Conservation (phyloP, 2,888 invertebrate genomes). For the Alviniconcha strummeri region DNA sequence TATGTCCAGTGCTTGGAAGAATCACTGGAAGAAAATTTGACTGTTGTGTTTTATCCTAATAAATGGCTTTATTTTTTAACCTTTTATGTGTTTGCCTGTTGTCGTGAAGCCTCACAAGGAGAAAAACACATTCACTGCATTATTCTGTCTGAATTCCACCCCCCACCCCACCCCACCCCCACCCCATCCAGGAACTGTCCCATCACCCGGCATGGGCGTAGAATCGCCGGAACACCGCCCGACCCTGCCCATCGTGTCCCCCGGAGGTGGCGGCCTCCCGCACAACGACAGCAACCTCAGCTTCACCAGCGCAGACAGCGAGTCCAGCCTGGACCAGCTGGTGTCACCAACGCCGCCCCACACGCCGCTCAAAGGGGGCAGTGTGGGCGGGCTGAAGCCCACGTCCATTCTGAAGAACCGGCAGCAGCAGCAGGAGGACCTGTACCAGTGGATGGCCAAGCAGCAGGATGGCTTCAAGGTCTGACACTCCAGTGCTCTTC, state of each 20-base stretch:
- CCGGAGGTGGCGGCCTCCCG: constrained; percentile 34
- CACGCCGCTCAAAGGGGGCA: constrained; percentile 46
- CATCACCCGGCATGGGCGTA: not conserved
- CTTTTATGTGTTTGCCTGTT: not conserved
- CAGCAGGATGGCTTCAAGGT: constrained; percentile 80
- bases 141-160: not conserved
- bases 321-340: constrained; percentile 42
- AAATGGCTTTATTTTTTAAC: too few species aligned
- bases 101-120: not conserved
- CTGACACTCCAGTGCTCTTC: not conserved
- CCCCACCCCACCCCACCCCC: too few species aligned
- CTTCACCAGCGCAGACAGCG: constrained; percentile 68
- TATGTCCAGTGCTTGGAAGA: too few species aligned
- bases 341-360: constrained; percentile 55
- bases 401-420: constrained; percentile 47
- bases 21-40: too few species aligned
- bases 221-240: constrained; percentile 31
- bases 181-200: too few species aligned
- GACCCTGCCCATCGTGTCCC: constrained; percentile 27
- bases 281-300: constrained; percentile 70
- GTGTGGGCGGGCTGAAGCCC: constrained; percentile 41
- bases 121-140: not conserved
- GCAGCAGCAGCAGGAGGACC: constrained; percentile 75
- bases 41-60: too few species aligned
- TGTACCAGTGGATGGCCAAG: constrained; percentile 95